Base-by-base conservation (phyloP, 2,888 invertebrate genomes). In the Apoda limacodes region DNA sequence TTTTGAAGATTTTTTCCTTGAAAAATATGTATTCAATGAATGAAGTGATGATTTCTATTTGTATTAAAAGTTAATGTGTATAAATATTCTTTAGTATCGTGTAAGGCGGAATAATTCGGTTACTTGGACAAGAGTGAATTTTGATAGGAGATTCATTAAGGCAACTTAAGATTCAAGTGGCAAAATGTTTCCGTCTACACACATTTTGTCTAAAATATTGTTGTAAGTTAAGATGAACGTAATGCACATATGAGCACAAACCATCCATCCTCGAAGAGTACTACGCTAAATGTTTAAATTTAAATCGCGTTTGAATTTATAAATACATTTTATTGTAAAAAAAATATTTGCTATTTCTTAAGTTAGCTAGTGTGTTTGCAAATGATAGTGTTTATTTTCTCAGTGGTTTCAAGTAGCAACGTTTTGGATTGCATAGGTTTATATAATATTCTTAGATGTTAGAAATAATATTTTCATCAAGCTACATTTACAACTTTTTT, bases 221-320 rank as follows among this genome's bases (percentile, higher is more conserved):
- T 71, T 69, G 60, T 74, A 74, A 65, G 56, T 68, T 72, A 66
- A 69, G 69, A 46, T 56, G 56, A 60, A 54, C 59, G 51, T 58
- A 69, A 75, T 72, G 78, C 78, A 75, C 78, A 80, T 65, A 62
- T 61, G 55, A 75, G 78, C 80, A 80, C 80, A 78, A 80, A 80
- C 67, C 75, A 75, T 76, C 80, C 80, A 75, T 78, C 75, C 75
- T 71, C 64, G 63, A 61, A 70, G 49, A 69, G 52, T 58, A 71
- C 56, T 74, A 72, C 55, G 71, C 74, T 71, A 69, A 65, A 72
- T 72, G 74, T 76, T 72, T 70, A 61, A 70, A 69, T 59, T 64
- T 71, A 61, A 71, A 56, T 72, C 76, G 74, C 72, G 78, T 78
- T 80, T 80, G 67, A 80, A 78, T 78, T 78, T 80, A 80, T 76